A percentile compares a stretch with the other conserved stretches of the same genome.
These are phyloP conservation scores for Thysanoteuthis rhombus DNA, from an alignment of 2,888 invertebrate species.

Conservation along the genomic window DNA sequence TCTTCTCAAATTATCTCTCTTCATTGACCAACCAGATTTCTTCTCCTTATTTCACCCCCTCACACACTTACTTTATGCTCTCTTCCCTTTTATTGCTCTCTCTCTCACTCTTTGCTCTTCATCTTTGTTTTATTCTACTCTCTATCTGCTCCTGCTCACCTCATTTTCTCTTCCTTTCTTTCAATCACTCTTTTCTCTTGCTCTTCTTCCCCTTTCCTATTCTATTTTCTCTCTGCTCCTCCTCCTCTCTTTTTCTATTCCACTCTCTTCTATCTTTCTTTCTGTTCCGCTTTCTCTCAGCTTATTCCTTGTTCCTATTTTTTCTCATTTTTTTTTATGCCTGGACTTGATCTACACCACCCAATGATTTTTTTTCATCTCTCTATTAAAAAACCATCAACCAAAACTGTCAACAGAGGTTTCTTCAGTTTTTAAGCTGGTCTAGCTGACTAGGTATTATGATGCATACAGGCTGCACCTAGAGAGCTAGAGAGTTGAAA, in stretches of 20 bases:
- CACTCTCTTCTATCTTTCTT: background rate
- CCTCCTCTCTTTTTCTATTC: conserved; percentile 14
- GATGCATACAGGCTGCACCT: no score
- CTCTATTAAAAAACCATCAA: no score
- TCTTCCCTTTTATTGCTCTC: background rate
- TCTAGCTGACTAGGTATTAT: no score
- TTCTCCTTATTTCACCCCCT: background rate
- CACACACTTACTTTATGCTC: background rate
- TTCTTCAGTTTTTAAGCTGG: no score
- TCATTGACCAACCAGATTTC: background rate
- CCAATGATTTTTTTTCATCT: background rate
- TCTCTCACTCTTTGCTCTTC: background rate
- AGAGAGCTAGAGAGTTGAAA: no score
- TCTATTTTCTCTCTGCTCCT: background rate
- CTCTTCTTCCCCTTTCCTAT: background rate
- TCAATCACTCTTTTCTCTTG: background rate
- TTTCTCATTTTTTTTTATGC: background rate
- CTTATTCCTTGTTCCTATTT: background rate
- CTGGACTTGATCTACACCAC: background rate
- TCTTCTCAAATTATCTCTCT: background rate
- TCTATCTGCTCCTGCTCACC: background rate
- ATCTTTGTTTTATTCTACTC: background rate
- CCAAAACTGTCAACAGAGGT: no score
- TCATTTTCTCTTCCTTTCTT: background rate
- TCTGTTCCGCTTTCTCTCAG: background rate